Conservation (phyloP, 2,888 invertebrate genomes). For the Pemphredon lugubris region DNA sequence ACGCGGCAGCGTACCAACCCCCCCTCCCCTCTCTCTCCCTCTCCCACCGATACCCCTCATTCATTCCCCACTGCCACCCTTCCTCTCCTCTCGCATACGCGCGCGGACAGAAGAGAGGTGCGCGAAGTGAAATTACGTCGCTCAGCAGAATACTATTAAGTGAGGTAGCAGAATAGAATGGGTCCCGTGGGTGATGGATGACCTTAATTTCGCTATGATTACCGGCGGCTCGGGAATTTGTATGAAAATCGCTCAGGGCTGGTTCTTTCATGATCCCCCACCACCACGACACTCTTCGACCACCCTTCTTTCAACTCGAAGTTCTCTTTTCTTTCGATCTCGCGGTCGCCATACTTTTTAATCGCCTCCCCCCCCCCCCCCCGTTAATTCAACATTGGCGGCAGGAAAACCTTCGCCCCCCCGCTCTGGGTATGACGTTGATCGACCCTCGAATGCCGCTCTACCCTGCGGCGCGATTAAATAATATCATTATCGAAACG, state of each 20-base stretch:
- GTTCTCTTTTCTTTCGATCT: conserved; percentile 9
- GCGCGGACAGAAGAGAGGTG: conserved; percentile 29
- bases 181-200: conserved; percentile 72
- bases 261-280: conserved; percentile 60
- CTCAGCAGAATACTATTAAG: conserved; percentile 74
- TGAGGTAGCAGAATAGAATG: conserved; percentile 64
- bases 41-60: conserved; percentile 14
- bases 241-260: conserved; percentile 72
- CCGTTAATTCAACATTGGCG: conserved; percentile 28
- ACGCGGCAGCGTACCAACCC: neutral
- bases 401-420: neutral
- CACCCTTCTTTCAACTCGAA: neutral
- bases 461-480: neutral
- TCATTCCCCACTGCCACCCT: conserved; percentile 18
- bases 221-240: conserved; percentile 73
- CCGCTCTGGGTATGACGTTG: conserved; percentile 17
- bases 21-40: neutral
- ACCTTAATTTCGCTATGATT: conserved; percentile 76
- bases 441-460: conserved; percentile 24
- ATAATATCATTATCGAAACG: neutral
- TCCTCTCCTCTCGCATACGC: conserved; percentile 18
- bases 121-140: conserved; percentile 71
- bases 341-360: conserved; percentile 36
- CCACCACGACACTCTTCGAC: conserved; percentile 17
- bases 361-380: conserved; percentile 14